These are phyloP conservation scores for Guaruba guarouba DNA, from an alignment of 2,113 vertebrate species.

Conservation along the genomic window DNA sequence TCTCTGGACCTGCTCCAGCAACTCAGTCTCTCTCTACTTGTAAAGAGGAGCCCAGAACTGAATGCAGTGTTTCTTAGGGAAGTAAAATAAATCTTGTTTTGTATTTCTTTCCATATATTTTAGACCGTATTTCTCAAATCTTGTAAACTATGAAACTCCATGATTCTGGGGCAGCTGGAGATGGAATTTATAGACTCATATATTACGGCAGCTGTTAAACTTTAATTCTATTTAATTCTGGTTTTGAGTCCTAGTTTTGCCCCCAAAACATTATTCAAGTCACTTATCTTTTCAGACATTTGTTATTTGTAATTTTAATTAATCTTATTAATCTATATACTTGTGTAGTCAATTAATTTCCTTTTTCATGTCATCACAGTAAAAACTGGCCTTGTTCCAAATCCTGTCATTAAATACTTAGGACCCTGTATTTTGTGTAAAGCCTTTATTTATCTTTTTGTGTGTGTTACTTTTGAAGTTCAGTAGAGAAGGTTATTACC, in stretches of 20 bases:
- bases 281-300: constrained; percentile 16
- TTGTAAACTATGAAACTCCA: not conserved
- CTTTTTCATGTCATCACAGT: not conserved
- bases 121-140: not conserved
- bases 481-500: not conserved
- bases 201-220: not conserved
- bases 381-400: constrained; percentile 20
- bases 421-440: not conserved
- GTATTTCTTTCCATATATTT: not conserved
- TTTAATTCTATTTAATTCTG: not conserved
- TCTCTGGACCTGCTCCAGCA: not conserved
- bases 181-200: not conserved
- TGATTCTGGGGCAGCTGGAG: not conserved
- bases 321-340: constrained; percentile 21
- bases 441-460: constrained; percentile 1
- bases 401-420: not conserved
- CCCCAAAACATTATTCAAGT: constrained; percentile 12
- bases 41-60: not conserved
- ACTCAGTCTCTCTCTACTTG: not conserved
- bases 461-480: not conserved
- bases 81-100: not conserved
- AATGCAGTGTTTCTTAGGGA: not conserved
- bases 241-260: not conserved
- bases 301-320: constrained; percentile 41
- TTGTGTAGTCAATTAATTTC: constrained; percentile 34